Conservation (phyloP, 2,113 vertebrate species). For the Pelecanoides urinatrix region DNA sequence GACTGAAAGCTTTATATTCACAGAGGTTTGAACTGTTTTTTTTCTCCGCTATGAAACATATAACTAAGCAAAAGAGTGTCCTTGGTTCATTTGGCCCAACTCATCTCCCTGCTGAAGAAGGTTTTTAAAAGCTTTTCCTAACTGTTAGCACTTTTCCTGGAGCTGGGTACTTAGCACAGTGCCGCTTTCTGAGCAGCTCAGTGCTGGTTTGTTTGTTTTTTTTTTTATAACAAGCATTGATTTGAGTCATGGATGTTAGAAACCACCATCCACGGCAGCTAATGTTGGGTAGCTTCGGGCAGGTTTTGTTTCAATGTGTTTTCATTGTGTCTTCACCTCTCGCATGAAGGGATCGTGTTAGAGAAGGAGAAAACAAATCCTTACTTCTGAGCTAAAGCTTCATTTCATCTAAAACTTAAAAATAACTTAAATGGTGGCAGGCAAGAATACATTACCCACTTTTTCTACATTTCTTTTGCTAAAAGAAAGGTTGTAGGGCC, state of each 20-base stretch:
- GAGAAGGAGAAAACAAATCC: background rate
- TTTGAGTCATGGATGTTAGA: background rate
- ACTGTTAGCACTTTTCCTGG: background rate
- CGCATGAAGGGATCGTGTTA: accelerated
- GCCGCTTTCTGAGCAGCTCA: background rate
- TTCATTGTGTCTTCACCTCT: background rate
- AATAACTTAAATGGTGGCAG: background rate
- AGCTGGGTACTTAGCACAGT: background rate
- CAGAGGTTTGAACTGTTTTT: background rate
- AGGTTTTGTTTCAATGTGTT: background rate
- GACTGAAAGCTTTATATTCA: accelerated
- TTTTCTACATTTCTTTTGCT: background rate
- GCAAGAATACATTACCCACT: background rate
- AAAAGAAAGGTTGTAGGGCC: background rate
- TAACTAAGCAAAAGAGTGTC: background rate
- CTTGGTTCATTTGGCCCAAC: background rate
- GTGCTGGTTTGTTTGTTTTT: background rate
- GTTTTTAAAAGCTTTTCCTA: background rate
- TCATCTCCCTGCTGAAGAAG: background rate
- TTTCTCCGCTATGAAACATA: background rate
- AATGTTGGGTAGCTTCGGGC: background rate
- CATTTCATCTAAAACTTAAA: background rate
- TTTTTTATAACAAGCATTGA: background rate
- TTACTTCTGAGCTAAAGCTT: background rate
- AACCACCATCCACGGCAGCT: background rate